phyloP scores from a whole-genome alignment of 1,140 invertebrate species.

The Drosophila orena region DNA sequence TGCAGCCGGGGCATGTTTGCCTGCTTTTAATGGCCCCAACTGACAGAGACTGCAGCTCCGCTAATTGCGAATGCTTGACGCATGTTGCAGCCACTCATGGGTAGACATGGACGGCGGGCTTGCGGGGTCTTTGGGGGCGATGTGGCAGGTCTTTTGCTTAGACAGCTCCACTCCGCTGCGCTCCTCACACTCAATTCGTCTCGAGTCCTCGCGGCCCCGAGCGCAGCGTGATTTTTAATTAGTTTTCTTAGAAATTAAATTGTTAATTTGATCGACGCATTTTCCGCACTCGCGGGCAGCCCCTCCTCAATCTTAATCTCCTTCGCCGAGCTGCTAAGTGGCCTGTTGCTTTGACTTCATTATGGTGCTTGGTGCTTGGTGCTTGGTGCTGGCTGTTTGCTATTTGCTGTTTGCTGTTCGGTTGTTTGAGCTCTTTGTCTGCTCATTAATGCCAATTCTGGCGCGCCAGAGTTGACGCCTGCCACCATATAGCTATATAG shows the following conservation, averaged over 20 bases:
- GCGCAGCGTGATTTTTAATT: constrained; percentile 82
- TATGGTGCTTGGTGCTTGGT: constrained; percentile 16
- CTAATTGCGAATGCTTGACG: constrained; percentile 83
- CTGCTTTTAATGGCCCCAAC: constrained; percentile 76
- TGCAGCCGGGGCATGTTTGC: constrained; percentile 47
- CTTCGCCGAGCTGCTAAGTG: constrained; percentile 63
- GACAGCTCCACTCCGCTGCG: constrained; percentile 62
- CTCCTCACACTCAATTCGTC: constrained; percentile 24
- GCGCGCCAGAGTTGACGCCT: constrained; percentile 77
- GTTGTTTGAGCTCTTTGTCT: constrained; percentile 62
- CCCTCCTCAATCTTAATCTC: not conserved
- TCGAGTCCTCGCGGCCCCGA: constrained; percentile 40
- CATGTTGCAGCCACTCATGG: constrained; percentile 77
- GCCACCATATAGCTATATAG: constrained; percentile 19
- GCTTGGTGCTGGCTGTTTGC: not conserved
- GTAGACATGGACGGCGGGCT: constrained; percentile 50
- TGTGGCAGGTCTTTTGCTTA: constrained; percentile 60
- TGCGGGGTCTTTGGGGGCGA: not conserved
- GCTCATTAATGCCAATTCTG: constrained; percentile 83
- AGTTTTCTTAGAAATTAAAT: constrained; percentile 84
- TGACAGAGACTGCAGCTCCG: constrained; percentile 65
- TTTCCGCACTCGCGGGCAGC: constrained; percentile 42
- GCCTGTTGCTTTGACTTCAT: constrained; percentile 57
- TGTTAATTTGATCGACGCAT: constrained; percentile 84
- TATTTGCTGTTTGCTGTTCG: constrained; percentile 18